Evolutionary conservation across 1,140 invertebrate genomes (phyloP).

Genomic region (Drosophila aff.): DNA sequence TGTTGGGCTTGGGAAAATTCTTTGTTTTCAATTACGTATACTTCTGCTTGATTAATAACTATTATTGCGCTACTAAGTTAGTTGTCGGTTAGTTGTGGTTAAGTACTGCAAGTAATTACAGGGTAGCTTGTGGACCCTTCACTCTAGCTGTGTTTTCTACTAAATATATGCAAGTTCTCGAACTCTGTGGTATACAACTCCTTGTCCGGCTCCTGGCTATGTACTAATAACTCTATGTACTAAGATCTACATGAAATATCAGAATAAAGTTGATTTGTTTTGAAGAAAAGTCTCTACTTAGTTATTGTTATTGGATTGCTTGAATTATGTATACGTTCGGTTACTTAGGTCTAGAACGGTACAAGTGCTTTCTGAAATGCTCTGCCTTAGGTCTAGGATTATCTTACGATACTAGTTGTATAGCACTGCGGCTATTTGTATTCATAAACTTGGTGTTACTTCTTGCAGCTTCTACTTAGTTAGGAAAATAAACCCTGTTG

Average conservation of each 20-base stretch:
- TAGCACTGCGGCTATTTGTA: conserved; percentile 16
- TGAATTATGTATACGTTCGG: conserved; percentile 48
- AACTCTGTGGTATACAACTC: conserved; percentile 25
- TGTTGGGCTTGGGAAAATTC: conserved; percentile 51
- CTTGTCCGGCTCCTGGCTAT: conserved; percentile 22
- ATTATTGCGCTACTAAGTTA: conserved; percentile 20
- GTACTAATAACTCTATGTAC: conserved; percentile 6
- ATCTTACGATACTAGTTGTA: conserved; percentile 12
- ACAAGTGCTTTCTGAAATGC: conserved; percentile 75
- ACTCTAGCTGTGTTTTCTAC: conserved; percentile 31
- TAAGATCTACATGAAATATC: conserved; percentile 1
- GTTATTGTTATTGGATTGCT: conserved; percentile 38
- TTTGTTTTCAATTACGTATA: conserved; percentile 74
- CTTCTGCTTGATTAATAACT: conserved; percentile 41
- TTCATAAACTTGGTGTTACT: conserved; percentile 54
- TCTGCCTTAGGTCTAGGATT: conserved; percentile 69
- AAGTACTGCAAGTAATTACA: conserved; percentile 9
- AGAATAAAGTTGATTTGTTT: background rate
- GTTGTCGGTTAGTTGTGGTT: conserved; percentile 7
- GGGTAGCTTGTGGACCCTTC: conserved; percentile 38
- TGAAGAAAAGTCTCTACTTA: conserved; percentile 7
- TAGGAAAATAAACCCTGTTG: background rate
- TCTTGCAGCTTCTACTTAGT: conserved; percentile 49
- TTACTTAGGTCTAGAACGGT: conserved; percentile 58
- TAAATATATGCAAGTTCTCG: conserved; percentile 21